Evolutionary conservation across 2,113 vertebrate genomes (phyloP).

Genomic region (Tragulus kanchil): DNA sequence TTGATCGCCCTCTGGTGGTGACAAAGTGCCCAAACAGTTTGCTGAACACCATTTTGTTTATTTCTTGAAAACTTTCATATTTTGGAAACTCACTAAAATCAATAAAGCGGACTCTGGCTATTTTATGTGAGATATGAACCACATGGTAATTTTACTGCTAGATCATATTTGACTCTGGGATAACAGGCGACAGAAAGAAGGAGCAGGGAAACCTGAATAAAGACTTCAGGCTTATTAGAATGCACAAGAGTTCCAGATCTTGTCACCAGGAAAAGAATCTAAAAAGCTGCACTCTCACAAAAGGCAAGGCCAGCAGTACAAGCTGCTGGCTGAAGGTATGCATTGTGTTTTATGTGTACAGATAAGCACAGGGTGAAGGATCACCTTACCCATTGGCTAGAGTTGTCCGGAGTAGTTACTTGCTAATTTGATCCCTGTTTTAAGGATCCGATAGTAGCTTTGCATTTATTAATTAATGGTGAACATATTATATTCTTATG

Average conservation of each 20-base stretch:
- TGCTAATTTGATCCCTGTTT: conserved; percentile 66
- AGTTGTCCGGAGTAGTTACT: neutral
- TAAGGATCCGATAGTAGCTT: conserved; percentile 66
- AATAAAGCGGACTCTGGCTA: neutral
- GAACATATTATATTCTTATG: conserved; percentile 21
- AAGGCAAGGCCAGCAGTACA: neutral
- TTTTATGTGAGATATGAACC: neutral
- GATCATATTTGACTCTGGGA: neutral
- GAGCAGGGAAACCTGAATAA: neutral
- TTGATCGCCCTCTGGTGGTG: conserved; percentile 42
- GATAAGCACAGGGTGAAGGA: neutral
- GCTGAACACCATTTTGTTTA: neutral
- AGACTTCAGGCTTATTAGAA: neutral
- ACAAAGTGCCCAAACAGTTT: neutral
- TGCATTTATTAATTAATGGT: conserved; percentile 71
- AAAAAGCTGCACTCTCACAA: neutral
- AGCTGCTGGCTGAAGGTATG: neutral
- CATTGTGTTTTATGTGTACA: neutral
- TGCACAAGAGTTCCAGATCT: neutral
- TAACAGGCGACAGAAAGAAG: neutral
- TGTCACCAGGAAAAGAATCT: neutral
- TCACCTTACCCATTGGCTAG: neutral
- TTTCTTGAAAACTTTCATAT: neutral
- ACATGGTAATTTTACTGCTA: neutral
- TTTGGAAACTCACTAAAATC: neutral